These are phyloP conservation scores for Thalassophryne amazonica DNA, from an alignment of 2,797 vertebrate species.

Conservation along the genomic window DNA sequence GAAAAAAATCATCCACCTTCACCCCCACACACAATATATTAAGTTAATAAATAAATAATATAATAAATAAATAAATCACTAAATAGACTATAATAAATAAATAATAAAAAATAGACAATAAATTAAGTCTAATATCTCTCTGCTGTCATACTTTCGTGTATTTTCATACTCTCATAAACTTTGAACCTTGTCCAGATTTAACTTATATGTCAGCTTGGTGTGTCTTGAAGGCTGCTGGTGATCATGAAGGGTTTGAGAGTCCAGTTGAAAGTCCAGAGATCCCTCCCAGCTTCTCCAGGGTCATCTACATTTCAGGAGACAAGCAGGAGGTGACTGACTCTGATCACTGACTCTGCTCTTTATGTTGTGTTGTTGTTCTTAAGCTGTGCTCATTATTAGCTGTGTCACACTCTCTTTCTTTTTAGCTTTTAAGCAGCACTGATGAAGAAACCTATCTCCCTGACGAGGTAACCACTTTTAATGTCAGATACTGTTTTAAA, in stretches of 20 bases:
- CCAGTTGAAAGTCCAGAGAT: conserved; percentile 44
- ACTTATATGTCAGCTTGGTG: neutral
- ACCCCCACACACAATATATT: too few species aligned
- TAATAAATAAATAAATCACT: too few species aligned
- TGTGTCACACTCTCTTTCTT: neutral
- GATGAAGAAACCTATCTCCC: conserved; percentile 71
- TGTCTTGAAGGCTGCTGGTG: conserved; percentile 38
- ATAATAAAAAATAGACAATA: too few species aligned
- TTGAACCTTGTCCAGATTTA: neutral
- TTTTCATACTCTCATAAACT: neutral
- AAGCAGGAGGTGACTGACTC: conserved; percentile 69
- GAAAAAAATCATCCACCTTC: too few species aligned
- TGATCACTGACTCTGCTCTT: neutral
- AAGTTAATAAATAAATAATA: too few species aligned
- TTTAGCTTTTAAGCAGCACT: conserved; percentile 72
- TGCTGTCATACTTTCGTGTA: neutral
- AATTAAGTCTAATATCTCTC: neutral
- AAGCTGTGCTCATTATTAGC: neutral
- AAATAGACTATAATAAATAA: too few species aligned
- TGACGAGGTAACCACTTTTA: conserved; percentile 51
- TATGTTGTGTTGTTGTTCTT: neutral
- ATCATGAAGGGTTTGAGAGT: conserved; percentile 41
- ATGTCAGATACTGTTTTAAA: neutral
- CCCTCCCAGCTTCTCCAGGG: conserved; percentile 59
- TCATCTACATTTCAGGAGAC: conserved; percentile 55